phyloP scores from a whole-genome alignment of 2,888 invertebrate species.

The Plebejus argus region DNA sequence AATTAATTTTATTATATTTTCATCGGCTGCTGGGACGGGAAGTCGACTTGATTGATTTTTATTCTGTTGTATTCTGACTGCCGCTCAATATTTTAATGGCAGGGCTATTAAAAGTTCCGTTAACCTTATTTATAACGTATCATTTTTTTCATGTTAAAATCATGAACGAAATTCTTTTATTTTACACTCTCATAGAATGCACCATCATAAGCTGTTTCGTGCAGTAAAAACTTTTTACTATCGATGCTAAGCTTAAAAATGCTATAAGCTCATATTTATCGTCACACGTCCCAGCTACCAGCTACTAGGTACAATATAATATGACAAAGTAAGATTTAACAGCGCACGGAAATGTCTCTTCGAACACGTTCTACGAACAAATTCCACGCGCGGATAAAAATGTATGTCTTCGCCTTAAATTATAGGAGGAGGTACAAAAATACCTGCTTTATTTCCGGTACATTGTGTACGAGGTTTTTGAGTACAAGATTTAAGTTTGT shows the following conservation, averaged over 20 bases:
- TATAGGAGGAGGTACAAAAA: background rate
- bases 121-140: background rate
- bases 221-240: background rate
- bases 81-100: background rate
- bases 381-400: constrained; percentile 11
- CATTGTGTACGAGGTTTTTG: background rate
- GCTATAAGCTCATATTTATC: background rate
- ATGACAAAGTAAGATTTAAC: background rate
- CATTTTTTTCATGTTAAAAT: background rate
- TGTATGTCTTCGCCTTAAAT: background rate
- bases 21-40: background rate
- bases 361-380: constrained; percentile 1
- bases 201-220: background rate
- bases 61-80: background rate
- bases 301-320: background rate
- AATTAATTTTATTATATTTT: background rate
- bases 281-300: background rate
- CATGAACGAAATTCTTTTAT: no score
- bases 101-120: background rate
- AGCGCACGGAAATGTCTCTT: constrained; percentile 6
- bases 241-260: background rate
- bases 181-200: no score
- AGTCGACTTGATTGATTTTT: background rate
- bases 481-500: no score
- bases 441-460: background rate